These are phyloP conservation scores for Apis laboriosa DNA, from an alignment of 1,140 invertebrate genomes.

Conservation along the genomic window DNA sequence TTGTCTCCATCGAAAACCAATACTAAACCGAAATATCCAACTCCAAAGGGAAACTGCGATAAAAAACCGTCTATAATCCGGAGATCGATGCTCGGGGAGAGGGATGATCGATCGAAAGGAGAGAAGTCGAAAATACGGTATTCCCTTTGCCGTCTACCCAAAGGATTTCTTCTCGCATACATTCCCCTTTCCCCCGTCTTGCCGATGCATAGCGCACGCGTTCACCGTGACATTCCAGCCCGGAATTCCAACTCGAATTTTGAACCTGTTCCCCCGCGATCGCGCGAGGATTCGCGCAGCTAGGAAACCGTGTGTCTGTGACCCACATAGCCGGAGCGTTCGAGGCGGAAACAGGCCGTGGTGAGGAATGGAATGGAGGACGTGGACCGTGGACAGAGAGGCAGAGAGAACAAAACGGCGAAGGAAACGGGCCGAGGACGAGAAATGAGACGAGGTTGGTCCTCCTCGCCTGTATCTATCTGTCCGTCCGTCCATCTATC, in stretches of 20 bases:
- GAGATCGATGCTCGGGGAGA: no score
- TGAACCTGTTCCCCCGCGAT: conserved; percentile 6
- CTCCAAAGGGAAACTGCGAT: no score
- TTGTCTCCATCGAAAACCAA: no score
- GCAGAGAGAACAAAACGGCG: conserved; percentile 36
- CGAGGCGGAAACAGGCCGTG: conserved; percentile 19
- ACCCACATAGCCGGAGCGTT: conserved; percentile 37
- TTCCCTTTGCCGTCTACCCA: no score
- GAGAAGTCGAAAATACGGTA: no score
- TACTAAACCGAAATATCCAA: no score
- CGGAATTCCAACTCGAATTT: conserved; percentile 42
- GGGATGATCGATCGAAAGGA: no score
- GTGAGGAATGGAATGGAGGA: background rate
- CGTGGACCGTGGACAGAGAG: background rate
- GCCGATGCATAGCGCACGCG: no score
- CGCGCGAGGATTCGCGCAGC: background rate
- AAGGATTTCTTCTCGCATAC: no score
- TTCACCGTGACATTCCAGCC: background rate
- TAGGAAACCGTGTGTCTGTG: conserved; percentile 15
- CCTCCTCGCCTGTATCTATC: background rate
- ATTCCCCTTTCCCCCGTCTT: no score
- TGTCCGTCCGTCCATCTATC: background rate
- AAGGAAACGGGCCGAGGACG: conserved; percentile 46
- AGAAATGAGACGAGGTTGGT: conserved; percentile 51
- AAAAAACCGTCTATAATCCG: no score